A percentile compares a stretch with the other conserved stretches of the same genome.
Evolutionary conservation across 2,797 vertebrate species (phyloP).

Genomic region (Sebastes oblongus): DNA sequence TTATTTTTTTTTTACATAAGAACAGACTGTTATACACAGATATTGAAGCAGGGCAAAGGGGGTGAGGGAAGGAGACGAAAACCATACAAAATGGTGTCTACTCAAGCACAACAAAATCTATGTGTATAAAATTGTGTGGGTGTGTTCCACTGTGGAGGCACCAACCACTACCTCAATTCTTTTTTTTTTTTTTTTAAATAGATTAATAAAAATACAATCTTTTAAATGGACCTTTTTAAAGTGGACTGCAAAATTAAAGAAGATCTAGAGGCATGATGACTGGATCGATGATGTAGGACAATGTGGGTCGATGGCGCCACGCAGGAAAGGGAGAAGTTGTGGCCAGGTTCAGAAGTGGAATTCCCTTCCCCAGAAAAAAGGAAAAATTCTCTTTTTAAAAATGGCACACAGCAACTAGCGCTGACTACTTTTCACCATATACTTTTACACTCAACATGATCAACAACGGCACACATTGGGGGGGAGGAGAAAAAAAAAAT

Average conservation of each 20-base stretch:
- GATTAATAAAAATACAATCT: constrained; percentile 99
- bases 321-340: constrained; percentile 71
- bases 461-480: constrained; percentile 85
- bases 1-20: constrained; percentile 94
- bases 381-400: constrained; percentile 59
- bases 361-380: constrained; percentile 37
- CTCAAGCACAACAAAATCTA: constrained; percentile 97
- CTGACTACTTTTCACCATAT: constrained; percentile 97
- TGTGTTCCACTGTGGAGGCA: constrained; percentile 84
- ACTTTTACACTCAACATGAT: constrained; percentile 97
- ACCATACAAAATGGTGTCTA: constrained; percentile 97
- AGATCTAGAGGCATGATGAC: constrained; percentile 88
- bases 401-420: constrained; percentile 97
- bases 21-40: constrained; percentile 99
- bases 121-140: constrained; percentile 95
- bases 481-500: constrained; percentile 85
- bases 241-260: constrained; percentile 87
- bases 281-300: constrained; percentile 81
- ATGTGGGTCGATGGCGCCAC: constrained; percentile 81
- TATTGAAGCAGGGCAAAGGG: constrained; percentile 81
- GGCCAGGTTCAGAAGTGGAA: constrained; percentile 82
- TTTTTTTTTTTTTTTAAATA: constrained; percentile 89
- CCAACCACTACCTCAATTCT: constrained; percentile 85
- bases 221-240: constrained; percentile 92
- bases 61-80: constrained; percentile 71